Conservation (phyloP, 2,888 invertebrate species). For the Drosophila diplacantha region DNA sequence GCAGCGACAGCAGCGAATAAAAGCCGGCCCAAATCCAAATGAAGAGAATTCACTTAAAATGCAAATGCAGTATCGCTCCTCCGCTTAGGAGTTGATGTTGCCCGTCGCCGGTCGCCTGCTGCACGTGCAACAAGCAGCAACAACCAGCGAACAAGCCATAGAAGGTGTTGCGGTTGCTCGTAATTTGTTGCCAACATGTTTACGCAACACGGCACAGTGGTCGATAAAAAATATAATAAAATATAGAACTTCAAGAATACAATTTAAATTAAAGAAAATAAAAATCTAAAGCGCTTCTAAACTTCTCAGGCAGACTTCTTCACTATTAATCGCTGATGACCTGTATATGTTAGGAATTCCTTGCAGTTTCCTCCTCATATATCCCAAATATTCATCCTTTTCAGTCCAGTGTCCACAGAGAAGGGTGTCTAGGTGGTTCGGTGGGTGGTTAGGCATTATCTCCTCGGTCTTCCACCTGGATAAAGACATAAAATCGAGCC, state of each 20-base stretch:
- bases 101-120: constrained; percentile 13
- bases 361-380: not conserved
- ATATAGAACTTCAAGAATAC: not conserved
- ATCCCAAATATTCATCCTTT: not conserved
- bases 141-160: constrained; percentile 29
- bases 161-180: constrained; percentile 57
- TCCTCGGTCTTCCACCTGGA: constrained; percentile 34
- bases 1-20: constrained; percentile 37
- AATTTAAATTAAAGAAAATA: not conserved
- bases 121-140: constrained; percentile 34
- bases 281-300: not conserved
- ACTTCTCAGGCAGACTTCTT: not conserved
- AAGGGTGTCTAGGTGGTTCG: constrained; percentile 1
- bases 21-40: constrained; percentile 48
- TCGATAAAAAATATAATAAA: not conserved
- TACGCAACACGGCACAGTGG: constrained; percentile 47
- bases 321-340: not conserved
- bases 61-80: constrained; percentile 52
- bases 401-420: not conserved
- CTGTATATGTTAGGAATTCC: not conserved
- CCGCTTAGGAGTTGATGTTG: constrained; percentile 13
- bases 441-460: constrained; percentile 3
- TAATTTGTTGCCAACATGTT: constrained; percentile 68
- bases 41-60: constrained; percentile 69
- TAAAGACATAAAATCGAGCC: constrained; percentile 64